These are phyloP conservation scores for Synanthedon formicaeformis DNA, from an alignment of 2,888 invertebrate genomes.

Conservation along the genomic window DNA sequence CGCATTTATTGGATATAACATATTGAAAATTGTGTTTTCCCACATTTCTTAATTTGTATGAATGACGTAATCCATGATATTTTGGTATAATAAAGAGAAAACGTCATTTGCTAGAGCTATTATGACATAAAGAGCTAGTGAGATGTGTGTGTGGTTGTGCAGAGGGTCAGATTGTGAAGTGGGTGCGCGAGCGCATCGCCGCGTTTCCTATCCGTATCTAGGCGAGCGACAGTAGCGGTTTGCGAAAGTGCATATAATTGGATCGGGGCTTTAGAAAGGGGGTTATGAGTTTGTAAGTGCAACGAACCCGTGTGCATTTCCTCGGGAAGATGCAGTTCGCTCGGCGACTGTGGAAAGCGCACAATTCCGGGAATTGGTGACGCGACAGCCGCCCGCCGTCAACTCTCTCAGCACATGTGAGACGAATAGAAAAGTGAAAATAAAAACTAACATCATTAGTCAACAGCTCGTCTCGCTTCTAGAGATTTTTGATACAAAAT, in stretches of 20 bases:
- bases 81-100: too few relatives aligned
- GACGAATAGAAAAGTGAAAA: constrained; percentile 59
- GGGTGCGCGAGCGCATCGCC: constrained; percentile 32
- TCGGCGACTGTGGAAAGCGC: constrained; percentile 53
- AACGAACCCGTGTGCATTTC: constrained; percentile 66
- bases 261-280: constrained; percentile 70
- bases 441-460: constrained; percentile 7
- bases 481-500: background rate
- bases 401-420: constrained; percentile 28
- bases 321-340: constrained; percentile 61
- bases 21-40: too few relatives aligned
- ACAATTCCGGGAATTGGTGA: constrained; percentile 54
- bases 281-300: constrained; percentile 71
- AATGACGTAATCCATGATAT: too few relatives aligned
- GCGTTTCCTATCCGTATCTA: constrained; percentile 67
- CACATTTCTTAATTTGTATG: too few relatives aligned
- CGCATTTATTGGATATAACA: too few relatives aligned
- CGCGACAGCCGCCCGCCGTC: constrained; percentile 22
- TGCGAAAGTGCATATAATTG: constrained; percentile 72
- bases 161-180: constrained; percentile 29
- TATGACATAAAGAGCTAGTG: too few relatives aligned
- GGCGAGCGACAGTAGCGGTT: constrained; percentile 69
- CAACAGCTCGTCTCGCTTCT: background rate
- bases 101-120: too few relatives aligned
- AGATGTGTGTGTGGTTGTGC: background rate